Evolutionary conservation across 2,888 invertebrate genomes (phyloP), one percentile per base, ranked within the genome.

Genomic region (Myopa tessellatipennis): DNA sequence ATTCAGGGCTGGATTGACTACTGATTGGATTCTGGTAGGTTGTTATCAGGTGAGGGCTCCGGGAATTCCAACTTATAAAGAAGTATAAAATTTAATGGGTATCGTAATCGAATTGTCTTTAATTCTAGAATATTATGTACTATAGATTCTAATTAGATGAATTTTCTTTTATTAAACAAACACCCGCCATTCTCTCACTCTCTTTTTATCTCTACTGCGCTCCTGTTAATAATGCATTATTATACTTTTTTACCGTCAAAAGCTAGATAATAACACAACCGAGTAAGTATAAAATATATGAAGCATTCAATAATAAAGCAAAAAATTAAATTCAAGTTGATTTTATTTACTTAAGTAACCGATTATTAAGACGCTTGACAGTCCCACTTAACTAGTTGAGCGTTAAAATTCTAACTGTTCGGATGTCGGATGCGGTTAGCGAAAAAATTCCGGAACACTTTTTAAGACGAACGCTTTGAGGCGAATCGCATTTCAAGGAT

Each of bases 371-470:
- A 86, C 85, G 82, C 81, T 81, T 79, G 83, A 79, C 83, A 82
- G 79, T 80, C 82, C 78, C 83, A 80, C 80, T 83, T 85, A 86
- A 85, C 85, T 85, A 85, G 85, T 85, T 84, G 83, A 82, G 83
- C 85, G 84, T 82, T 81, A 83, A 82, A 83, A 84, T 86, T 85
- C 87, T 82, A 86, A 82, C 85, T 80, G 85, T 83, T 82, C 86
- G 87, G 86, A 83, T 82, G 61, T 61, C 7, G 85, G 58, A 74
- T 73, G 36, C 40, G n/a, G n/a, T 34, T 58, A 58, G 8, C 55
- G 50, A 38, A 18, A 70, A 16, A 36, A 12, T 70, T 69, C 16
- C 55, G n/a, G 5, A 4, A n/a, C n/a, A 12, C 10, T 14, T 55
- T 55, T n/a, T 16, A 55, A 12, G 14, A 55, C 55, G 16, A 55